phyloP scores from a whole-genome alignment of 2,888 invertebrate genomes.

The Apodemia zela region DNA sequence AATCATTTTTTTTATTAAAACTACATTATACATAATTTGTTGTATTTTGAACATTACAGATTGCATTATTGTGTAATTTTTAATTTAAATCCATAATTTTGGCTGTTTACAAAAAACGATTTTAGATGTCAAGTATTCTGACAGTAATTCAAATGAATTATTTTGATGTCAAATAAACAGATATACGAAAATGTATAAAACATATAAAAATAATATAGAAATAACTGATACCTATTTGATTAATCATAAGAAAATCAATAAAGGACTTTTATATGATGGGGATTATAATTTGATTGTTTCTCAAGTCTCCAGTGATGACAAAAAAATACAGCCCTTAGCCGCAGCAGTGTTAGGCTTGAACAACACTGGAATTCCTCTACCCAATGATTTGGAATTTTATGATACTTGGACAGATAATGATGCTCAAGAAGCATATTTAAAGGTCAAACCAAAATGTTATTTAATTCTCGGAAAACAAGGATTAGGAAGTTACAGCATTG shows the following conservation, averaged over 20 bases:
- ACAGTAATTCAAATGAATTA: too few species aligned
- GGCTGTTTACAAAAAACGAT: too few species aligned
- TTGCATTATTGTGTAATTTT: too few species aligned
- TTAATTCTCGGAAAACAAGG: conserved; percentile 82
- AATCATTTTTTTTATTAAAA: too few species aligned
- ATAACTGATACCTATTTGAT: conserved; percentile 44
- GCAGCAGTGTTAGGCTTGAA: conserved; percentile 57
- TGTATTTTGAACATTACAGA: too few species aligned
- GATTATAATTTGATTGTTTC: conserved; percentile 36
- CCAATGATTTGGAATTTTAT: conserved; percentile 37
- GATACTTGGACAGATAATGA: conserved; percentile 74
- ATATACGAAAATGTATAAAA: conserved; percentile 25
- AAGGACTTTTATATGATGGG: conserved; percentile 43
- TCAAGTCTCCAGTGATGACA: conserved; percentile 26
- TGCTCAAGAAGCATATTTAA: conserved; percentile 70
- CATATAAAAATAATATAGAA: conserved; percentile 44
- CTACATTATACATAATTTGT: too few species aligned
- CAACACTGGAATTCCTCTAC: conserved; percentile 55
- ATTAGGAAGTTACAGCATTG: conserved; percentile 71
- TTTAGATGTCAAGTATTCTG: too few species aligned
- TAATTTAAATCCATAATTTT: too few species aligned
- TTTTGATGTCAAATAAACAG: not conserved
- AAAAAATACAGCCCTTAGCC: conserved; percentile 43
- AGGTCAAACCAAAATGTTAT: conserved; percentile 76
- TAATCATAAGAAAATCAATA: conserved; percentile 39